A percentile compares a stretch with the other conserved stretches of the same genome.
Conservation (phyloP, 2,888 invertebrate genomes). For the Coelopa pilipes region DNA sequence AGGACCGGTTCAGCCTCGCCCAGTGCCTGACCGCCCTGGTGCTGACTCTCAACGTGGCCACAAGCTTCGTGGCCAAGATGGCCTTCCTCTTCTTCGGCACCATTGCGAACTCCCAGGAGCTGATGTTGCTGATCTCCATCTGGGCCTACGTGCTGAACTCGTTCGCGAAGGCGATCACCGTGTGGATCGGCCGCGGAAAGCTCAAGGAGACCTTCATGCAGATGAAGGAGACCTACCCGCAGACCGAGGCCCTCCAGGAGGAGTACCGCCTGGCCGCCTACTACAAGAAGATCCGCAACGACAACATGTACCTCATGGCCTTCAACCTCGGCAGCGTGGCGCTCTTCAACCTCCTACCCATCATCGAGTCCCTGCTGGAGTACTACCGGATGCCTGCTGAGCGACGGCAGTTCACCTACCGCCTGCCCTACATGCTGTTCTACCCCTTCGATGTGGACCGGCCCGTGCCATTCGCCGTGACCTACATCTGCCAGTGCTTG, state of each 20-base stretch:
- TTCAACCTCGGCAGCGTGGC: slow-evolving; percentile 43
- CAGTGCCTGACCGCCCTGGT: slow-evolving; percentile 22
- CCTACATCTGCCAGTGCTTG: slow-evolving; percentile 40
- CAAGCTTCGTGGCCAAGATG: not conserved
- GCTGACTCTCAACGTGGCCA: not conserved
- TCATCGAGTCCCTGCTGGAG: slow-evolving; percentile 41
- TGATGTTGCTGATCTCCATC: slow-evolving; percentile 38
- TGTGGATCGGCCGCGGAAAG: slow-evolving; percentile 37
- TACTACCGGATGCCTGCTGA: slow-evolving; percentile 35
- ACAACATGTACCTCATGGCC: slow-evolving; percentile 39
- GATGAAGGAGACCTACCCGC: slow-evolving; percentile 43
- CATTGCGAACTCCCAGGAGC: slow-evolving; percentile 26
- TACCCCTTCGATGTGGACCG: slow-evolving; percentile 41
- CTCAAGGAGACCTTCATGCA: slow-evolving; percentile 35
- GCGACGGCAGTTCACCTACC: slow-evolving; percentile 31
- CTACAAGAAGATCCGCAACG: slow-evolving; percentile 36
- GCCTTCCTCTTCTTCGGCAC: not conserved
- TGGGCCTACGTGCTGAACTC: slow-evolving; percentile 35
- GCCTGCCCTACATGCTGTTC: slow-evolving; percentile 44
- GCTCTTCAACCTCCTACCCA: slow-evolving; percentile 46
- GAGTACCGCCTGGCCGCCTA: slow-evolving; percentile 41
- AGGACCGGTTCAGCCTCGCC: not conserved
- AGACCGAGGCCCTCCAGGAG: slow-evolving; percentile 25
- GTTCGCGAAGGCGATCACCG: slow-evolving; percentile 29
- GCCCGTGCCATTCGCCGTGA: slow-evolving; percentile 29